These are phyloP conservation scores for Pantelozetes paolii DNA, from an alignment of 2,888 invertebrate species.

Conservation along the genomic window DNA sequence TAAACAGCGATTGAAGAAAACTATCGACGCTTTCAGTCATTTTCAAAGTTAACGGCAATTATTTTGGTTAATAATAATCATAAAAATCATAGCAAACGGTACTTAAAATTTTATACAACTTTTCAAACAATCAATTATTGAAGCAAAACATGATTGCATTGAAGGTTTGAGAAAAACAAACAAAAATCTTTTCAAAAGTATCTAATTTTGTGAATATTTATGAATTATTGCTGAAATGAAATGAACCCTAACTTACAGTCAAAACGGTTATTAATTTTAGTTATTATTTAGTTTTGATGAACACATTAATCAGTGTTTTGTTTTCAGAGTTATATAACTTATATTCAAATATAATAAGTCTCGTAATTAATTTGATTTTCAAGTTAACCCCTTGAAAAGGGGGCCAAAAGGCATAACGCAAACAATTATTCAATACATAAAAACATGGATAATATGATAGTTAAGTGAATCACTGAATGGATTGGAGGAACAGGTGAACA, in stretches of 20 bases:
- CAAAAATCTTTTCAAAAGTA: not conserved
- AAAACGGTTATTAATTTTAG: too few relatives aligned
- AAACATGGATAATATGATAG: too few relatives aligned
- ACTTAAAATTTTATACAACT: not conserved
- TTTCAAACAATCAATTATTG: slow-evolving; percentile 7
- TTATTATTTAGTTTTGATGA: not conserved
- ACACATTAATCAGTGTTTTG: not conserved
- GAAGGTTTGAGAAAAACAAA: not conserved
- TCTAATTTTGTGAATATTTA: not conserved
- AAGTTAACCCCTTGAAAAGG: not conserved
- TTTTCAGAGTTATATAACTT: not conserved
- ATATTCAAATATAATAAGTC: not conserved
- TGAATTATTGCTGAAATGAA: not conserved
- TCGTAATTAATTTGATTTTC: not conserved
- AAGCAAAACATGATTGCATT: not conserved
- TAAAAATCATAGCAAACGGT: slow-evolving; percentile 11
- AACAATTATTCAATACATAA: not conserved
- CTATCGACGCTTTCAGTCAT: not conserved
- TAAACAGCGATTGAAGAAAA: too few relatives aligned
- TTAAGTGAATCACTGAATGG: too few relatives aligned
- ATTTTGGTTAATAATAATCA: not conserved
- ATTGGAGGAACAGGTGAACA: too few relatives aligned
- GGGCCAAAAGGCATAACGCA: not conserved
- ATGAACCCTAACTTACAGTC: not conserved
- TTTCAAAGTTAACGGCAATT: not conserved